phyloP scores from a whole-genome alignment of 2,113 vertebrate species.

The Vombatus ursinus region DNA sequence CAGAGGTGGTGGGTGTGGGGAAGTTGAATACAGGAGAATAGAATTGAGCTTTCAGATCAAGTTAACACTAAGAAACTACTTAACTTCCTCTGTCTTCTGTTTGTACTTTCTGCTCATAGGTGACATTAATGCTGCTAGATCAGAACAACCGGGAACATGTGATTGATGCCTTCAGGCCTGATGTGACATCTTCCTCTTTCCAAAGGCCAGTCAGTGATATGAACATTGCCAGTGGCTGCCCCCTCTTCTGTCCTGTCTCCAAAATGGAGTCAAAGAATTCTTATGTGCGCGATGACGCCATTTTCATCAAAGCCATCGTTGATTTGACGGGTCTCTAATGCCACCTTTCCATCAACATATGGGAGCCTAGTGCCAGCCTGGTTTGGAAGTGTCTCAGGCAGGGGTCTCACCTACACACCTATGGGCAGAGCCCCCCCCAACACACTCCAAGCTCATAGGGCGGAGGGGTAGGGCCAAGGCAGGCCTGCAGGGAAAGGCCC shows the following conservation, averaged over 20 bases:
- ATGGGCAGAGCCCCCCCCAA: not conserved
- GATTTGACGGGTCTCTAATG: conserved; percentile 91
- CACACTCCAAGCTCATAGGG: not conserved
- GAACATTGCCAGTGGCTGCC: conserved; percentile 99
- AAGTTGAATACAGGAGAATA: accelerated
- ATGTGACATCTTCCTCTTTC: conserved; percentile 93
- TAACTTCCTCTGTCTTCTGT: not conserved
- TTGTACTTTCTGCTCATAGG: conserved; percentile 81
- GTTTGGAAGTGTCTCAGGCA: not conserved
- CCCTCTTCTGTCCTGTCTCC: conserved; percentile 94
- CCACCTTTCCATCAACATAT: conserved; percentile 60
- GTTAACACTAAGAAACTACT: not conserved
- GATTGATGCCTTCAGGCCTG: conserved; percentile 95
- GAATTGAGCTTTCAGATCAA: accelerated
- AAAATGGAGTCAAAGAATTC: conserved; percentile 93
- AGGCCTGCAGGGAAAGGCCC: not conserved
- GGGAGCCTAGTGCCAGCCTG: conserved; percentile 32
- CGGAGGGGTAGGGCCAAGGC: not conserved
- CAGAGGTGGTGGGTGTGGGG: not conserved
- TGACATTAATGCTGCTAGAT: conserved; percentile 97
- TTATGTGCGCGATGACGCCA: conserved; percentile 93
- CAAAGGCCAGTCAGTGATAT: conserved; percentile 93
- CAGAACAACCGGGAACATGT: conserved; percentile 97
- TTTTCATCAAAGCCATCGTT: conserved; percentile 98
- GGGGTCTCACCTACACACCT: not conserved